A percentile compares a stretch with the other conserved stretches of the same genome.
Evolutionary conservation across 2,113 vertebrate species (phyloP).

Genomic region (Scophthalmus maximus): DNA sequence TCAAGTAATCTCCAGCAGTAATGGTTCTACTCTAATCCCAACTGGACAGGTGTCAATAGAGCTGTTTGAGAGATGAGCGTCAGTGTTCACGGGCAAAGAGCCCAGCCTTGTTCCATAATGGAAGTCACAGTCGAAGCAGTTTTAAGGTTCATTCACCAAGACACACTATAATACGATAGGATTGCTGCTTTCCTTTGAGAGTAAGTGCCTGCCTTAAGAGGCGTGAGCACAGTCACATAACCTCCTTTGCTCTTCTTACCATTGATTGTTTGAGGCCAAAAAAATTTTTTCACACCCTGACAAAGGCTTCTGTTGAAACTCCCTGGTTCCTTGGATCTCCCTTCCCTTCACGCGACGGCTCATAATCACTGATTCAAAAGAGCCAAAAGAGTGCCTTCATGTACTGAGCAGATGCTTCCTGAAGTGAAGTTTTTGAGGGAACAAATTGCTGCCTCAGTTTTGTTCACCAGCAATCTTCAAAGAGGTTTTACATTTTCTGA

Average conservation of each 20-base stretch:
- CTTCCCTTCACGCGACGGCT: background rate
- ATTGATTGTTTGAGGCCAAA: background rate
- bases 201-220: background rate
- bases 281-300: slow-evolving; percentile 15
- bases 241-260: background rate
- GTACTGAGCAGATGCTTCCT: no score
- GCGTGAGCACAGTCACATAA: background rate
- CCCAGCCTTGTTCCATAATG: background rate
- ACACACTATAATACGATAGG: background rate
- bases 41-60: slow-evolving; percentile 1
- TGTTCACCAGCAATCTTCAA: no score
- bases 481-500: no score
- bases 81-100: background rate
- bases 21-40: slow-evolving; percentile 21
- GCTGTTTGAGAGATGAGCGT: background rate
- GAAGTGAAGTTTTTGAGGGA: no score
- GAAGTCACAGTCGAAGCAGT: background rate
- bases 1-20: slow-evolving; percentile 5
- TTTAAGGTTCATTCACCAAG: background rate
- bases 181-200: background rate
- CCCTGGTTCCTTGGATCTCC: background rate
- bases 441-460: no score
- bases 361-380: background rate
- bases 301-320: background rate
- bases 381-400: background rate